phyloP scores from a whole-genome alignment of 2,797 vertebrate species.

The Rostrhamus sociabilis region DNA sequence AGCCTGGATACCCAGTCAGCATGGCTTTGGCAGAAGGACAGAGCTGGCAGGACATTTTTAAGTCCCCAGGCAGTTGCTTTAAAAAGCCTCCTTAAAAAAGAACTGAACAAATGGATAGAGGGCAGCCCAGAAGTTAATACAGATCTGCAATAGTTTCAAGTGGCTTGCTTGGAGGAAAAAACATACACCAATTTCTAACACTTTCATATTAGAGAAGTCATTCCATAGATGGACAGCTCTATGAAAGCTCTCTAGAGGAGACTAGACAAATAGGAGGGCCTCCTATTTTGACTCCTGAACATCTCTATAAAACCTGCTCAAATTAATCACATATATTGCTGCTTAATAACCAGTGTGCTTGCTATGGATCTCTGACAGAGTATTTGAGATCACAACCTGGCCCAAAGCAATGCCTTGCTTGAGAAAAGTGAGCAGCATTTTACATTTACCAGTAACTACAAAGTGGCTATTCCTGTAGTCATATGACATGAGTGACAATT shows the following conservation, averaged over 20 bases:
- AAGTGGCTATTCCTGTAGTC: neutral
- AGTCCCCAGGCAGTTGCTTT: neutral
- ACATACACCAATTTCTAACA: neutral
- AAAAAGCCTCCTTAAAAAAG: neutral
- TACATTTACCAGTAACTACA: neutral
- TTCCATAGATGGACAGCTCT: neutral
- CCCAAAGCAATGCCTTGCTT: neutral
- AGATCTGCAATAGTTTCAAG: neutral
- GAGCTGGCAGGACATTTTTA: neutral
- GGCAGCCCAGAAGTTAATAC: constrained; percentile 3
- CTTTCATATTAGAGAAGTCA: neutral
- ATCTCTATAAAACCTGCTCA: neutral
- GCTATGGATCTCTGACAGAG: neutral
- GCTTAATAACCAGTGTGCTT: neutral
- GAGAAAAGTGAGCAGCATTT: neutral
- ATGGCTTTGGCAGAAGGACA: neutral
- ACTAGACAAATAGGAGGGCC: neutral
- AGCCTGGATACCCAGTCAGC: neutral
- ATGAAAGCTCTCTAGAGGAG: neutral
- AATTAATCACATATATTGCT: neutral
- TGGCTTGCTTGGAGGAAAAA: neutral
- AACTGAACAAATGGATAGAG: neutral
- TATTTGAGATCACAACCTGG: neutral
- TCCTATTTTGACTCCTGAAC: neutral
- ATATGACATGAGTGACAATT: neutral